Evolutionary conservation across 1,140 invertebrate genomes (phyloP).

Genomic region (Asobara japonica): DNA sequence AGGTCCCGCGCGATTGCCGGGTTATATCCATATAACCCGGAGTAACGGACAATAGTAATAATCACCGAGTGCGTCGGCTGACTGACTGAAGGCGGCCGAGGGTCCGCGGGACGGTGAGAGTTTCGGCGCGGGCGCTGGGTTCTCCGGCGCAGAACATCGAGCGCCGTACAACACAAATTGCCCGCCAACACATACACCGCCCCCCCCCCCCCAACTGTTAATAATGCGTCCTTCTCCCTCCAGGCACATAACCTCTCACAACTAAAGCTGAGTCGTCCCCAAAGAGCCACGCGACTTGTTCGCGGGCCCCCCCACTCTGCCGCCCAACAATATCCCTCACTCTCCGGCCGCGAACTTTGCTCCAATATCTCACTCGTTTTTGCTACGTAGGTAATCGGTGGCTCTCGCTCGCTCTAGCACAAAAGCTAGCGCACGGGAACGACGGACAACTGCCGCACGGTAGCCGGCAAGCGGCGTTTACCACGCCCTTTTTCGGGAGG

Average conservation of each 20-base stretch:
- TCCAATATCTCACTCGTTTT: no score
- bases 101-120: constrained; percentile 48
- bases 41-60: constrained; percentile 56
- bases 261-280: not conserved
- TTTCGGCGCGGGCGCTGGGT: constrained; percentile 53
- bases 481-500: constrained; percentile 12
- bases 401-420: not conserved
- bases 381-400: not conserved
- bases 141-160: constrained; percentile 33
- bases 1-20: no score
- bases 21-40: no score
- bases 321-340: constrained; percentile 3
- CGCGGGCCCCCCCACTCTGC: not conserved
- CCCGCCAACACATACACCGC: not conserved
- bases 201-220: not conserved
- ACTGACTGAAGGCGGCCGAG: constrained; percentile 55
- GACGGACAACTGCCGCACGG: not conserved
- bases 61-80: constrained; percentile 56
- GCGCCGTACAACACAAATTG: not conserved
- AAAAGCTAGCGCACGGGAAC: not conserved
- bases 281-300: constrained; percentile 36
- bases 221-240: not conserved
- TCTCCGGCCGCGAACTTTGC: no score
- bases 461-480: not conserved
- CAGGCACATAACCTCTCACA: not conserved